Percentiles rank a stretch among this genome's conserved stretches.
Conservation (phyloP, 2,888 invertebrate species). For the Phania funesta region DNA sequence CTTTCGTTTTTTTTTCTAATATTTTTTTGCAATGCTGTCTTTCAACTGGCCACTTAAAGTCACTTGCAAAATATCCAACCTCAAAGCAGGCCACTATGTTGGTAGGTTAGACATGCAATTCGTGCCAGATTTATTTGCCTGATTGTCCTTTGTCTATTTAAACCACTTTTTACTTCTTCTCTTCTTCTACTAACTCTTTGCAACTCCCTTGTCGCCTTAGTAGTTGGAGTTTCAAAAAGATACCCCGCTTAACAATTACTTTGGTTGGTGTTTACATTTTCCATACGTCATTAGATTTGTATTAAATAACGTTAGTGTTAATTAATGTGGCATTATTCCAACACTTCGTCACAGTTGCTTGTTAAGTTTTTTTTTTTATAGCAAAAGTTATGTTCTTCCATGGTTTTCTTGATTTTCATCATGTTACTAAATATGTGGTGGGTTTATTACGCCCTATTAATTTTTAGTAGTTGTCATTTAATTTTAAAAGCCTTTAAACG, state of each 20-base stretch:
- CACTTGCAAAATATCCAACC: conserved; percentile 49
- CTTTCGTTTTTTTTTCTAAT: conserved; percentile 52
- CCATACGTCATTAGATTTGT: conserved; percentile 50
- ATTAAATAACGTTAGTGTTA: conserved; percentile 19
- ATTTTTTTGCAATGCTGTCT: conserved; percentile 36
- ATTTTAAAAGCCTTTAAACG: neutral
- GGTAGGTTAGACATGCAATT: conserved; percentile 66
- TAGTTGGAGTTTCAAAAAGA: neutral
- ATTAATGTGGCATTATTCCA: conserved; percentile 46
- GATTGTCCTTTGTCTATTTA: conserved; percentile 52
- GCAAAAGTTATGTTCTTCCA: neutral
- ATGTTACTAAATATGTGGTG: conserved; percentile 2
- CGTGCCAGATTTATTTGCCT: conserved; percentile 67
- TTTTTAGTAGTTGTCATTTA: conserved; percentile 32
- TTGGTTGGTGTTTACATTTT: neutral
- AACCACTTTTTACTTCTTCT: conserved; percentile 13
- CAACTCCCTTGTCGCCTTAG: neutral
- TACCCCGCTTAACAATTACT: neutral
- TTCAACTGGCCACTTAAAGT: conserved; percentile 61
- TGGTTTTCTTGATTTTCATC: neutral
- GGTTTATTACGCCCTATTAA: conserved; percentile 49
- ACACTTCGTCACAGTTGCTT: conserved; percentile 60
- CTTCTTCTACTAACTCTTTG: neutral
- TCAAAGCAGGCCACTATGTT: conserved; percentile 67
- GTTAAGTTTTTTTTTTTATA: conserved; percentile 2